These are phyloP conservation scores for Parnassius mnemosyne DNA, from an alignment of 2,888 invertebrate species.

Conservation along the genomic window DNA sequence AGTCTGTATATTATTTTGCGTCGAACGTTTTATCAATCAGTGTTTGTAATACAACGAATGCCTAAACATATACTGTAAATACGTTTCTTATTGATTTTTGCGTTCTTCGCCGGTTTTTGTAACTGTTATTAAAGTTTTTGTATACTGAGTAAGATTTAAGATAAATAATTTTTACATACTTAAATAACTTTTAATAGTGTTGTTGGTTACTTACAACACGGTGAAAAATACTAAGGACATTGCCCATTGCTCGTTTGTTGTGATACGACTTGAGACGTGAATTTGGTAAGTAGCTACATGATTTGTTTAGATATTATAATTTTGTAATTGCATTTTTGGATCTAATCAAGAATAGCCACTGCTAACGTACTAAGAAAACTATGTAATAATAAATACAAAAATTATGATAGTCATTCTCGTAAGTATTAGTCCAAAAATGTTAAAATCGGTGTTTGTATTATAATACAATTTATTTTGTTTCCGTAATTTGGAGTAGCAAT, in stretches of 20 bases:
- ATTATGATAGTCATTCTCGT: too few relatives aligned
- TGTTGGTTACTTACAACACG: conserved; percentile 8
- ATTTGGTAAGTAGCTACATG: conserved; percentile 13
- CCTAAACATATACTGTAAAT: conserved; percentile 46
- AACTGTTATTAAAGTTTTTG: conserved; percentile 66
- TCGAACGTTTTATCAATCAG: conserved; percentile 52
- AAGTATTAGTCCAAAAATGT: too few relatives aligned
- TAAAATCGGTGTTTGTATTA: too few relatives aligned
- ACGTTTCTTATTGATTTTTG: conserved; percentile 72
- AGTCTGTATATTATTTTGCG: conserved; percentile 58
- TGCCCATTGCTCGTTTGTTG: conserved; percentile 18
- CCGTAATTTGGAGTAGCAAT: conserved; percentile 24
- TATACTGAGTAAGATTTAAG: conserved; percentile 27
- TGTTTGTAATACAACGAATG: conserved; percentile 55
- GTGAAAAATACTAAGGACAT: conserved; percentile 21
- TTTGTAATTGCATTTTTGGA: conserved; percentile 5
- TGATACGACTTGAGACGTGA: conserved; percentile 19
- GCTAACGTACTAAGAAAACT: too few relatives aligned
- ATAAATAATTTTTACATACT: conserved; percentile 12
- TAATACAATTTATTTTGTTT: background rate
- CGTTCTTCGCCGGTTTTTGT: conserved; percentile 69
- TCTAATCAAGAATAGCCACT: too few relatives aligned
- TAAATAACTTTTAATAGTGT: conserved; percentile 20
- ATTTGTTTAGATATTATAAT: background rate
- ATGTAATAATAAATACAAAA: too few relatives aligned